A percentile compares a stretch with the other conserved stretches of the same genome.
These are phyloP conservation scores for Mus pahari DNA, from an alignment of 2,113 vertebrate genomes.

Conservation along the genomic window DNA sequence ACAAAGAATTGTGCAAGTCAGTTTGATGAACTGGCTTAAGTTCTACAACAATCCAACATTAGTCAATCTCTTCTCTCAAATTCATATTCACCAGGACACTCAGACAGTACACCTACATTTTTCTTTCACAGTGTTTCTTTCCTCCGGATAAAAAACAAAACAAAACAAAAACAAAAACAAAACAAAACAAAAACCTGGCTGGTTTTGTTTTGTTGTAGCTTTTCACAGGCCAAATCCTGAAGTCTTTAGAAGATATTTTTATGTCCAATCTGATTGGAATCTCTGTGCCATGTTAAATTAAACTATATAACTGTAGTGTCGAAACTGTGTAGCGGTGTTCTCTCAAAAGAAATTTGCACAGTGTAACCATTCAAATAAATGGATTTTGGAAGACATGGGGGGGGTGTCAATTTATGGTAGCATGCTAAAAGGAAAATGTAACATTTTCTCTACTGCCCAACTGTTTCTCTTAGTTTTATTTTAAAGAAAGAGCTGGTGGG, in stretches of 20 bases:
- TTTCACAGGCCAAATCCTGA: slow-evolving; percentile 8
- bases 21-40: slow-evolving; percentile 45
- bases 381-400: slow-evolving; percentile 18
- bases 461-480: slow-evolving; percentile 34
- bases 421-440: background rate
- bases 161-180: too few species aligned
- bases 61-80: background rate
- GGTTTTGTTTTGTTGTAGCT: slow-evolving; percentile 40
- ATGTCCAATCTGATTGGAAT: background rate
- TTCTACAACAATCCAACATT: background rate
- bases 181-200: background rate
- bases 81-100: background rate
- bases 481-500: background rate
- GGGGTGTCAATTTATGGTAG: background rate
- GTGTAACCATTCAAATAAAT: background rate
- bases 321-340: background rate
- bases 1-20: slow-evolving; percentile 10
- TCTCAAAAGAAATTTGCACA: slow-evolving; percentile 16
- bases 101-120: background rate
- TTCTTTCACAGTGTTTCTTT: background rate
- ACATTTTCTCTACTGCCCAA: background rate
- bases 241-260: slow-evolving; percentile 3
- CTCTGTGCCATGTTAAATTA: background rate
- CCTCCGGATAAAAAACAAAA: background rate
- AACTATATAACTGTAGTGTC: background rate